phyloP scores from a whole-genome alignment of 2,888 invertebrate genomes.

The Lasioglossum vierecki region DNA sequence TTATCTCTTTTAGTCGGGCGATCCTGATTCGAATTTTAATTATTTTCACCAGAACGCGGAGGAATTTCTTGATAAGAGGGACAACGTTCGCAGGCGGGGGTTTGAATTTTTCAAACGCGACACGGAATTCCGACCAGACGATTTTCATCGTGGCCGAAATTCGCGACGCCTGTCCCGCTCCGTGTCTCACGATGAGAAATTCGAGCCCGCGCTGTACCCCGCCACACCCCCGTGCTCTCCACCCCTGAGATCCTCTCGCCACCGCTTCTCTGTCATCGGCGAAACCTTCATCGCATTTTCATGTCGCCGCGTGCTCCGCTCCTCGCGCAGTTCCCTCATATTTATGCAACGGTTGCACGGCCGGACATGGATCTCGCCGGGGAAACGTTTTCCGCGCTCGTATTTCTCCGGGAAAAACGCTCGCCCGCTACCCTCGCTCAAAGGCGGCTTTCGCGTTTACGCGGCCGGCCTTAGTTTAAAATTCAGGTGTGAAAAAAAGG shows the following conservation, averaged over 20 bases:
- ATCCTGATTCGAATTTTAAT: background rate
- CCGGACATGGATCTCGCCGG: slow-evolving; percentile 71
- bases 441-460: slow-evolving; percentile 63
- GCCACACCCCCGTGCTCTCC: slow-evolving; percentile 10
- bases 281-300: slow-evolving; percentile 75
- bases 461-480: slow-evolving; percentile 60
- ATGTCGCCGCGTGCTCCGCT: slow-evolving; percentile 68
- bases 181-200: slow-evolving; percentile 34
- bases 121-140: slow-evolving; percentile 26
- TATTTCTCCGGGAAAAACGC: slow-evolving; percentile 62
- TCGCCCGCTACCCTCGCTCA: slow-evolving; percentile 48
- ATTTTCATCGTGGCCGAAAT: slow-evolving; percentile 29
- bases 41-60: background rate
- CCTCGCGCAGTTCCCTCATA: slow-evolving; percentile 68
- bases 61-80: slow-evolving; percentile 18
- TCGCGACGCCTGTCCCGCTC: slow-evolving; percentile 11
- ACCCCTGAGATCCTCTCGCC: slow-evolving; percentile 15
- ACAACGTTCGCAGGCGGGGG: background rate
- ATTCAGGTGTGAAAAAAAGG: slow-evolving; percentile 60
- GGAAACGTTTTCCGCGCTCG: slow-evolving; percentile 67
- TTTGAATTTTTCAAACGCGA: slow-evolving; percentile 38
- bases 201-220: slow-evolving; percentile 31
- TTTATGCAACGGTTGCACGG: slow-evolving; percentile 74
- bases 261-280: slow-evolving; percentile 64
- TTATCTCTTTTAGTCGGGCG: background rate